Evolutionary conservation across 2,797 vertebrate species (phyloP), one percentile per base, ranked within the genome.

Genomic region (Sebastes baramenuke): DNA sequence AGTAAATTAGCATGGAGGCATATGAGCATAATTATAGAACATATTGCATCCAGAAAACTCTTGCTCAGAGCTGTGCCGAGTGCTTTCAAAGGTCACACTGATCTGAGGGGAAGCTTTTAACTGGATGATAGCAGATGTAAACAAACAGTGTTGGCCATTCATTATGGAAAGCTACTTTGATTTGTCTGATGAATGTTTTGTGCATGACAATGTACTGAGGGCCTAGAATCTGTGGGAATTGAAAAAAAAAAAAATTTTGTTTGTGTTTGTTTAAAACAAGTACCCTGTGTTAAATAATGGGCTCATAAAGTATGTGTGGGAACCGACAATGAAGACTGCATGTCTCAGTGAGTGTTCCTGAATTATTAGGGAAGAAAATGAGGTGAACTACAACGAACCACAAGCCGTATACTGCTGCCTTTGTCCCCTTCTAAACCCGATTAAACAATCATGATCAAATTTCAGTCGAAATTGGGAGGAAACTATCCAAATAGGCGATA

Each of bases 51-150:
- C 20, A 49, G 68, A 83, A 42, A 46, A 46, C 34, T 80, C 38
- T 27, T 7, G 67, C 74, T 80, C 62, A 75, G 64, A 84, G 88
- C 59, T 54, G 68, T 56, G 64, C 81, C 62, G 49, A 80, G 76
- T 73, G 68, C 60, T 84, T 87, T 89, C 74, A 89, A 89, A 89
- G 79, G 82, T 91, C 84, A 89, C 27, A 25, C 18, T 83, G 61
- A 88, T 81, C 78, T 55, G 55, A 88, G 24, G n/a, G 59, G 68
- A 84, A 29, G 71, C 80, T 78, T 82, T 86, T 76, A 85, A 83
- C 74, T 60, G 68, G 36, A 72, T 67, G 67, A 71, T 72, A 60
- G 32, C 55, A 75, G 76, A 81, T 75, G 67, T 67, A 80, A 86
- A 90, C 66, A 87, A 89, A 81, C 67, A 72, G 24, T 55, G 36